Conservation (phyloP, 1,140 invertebrate genomes). For the Drosophila sulfurigaster region DNA sequence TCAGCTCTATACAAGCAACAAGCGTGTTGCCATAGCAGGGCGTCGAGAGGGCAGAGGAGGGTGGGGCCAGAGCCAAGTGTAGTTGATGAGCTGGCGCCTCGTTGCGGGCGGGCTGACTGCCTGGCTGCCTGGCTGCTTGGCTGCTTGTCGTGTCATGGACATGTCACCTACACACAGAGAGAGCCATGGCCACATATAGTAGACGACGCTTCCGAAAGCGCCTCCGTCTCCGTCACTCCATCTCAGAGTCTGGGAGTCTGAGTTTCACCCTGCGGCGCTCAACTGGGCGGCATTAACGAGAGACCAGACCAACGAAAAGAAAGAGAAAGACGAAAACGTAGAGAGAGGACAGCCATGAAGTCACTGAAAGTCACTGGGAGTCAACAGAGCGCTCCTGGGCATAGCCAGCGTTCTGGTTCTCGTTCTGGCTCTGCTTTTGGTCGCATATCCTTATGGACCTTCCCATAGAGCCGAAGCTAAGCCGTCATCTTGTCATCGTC, state of each 20-base stretch:
- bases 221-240: not conserved
- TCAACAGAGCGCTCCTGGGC: slow-evolving; percentile 23
- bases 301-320: slow-evolving; percentile 24
- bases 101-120: slow-evolving; percentile 39
- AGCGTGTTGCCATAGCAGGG: slow-evolving; percentile 61
- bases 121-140: slow-evolving; percentile 17
- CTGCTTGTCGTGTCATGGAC: slow-evolving; percentile 53
- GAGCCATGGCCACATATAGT: slow-evolving; percentile 44
- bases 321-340: not conserved
- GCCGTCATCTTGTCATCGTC: slow-evolving; percentile 66
- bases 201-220: slow-evolving; percentile 31
- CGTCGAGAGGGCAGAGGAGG: not conserved
- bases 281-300: slow-evolving; percentile 69
- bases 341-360: slow-evolving; percentile 11
- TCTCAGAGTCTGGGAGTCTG: slow-evolving; percentile 4
- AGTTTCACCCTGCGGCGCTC: slow-evolving; percentile 56
- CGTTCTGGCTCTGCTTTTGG: no score
- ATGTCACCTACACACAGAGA: slow-evolving; percentile 64
- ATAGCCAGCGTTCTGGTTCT: slow-evolving; percentile 2
- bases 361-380: slow-evolving; percentile 47
- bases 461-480: slow-evolving; percentile 55
- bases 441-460: slow-evolving; percentile 17
- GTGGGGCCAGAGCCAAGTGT: slow-evolving; percentile 17
- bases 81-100: slow-evolving; percentile 78
- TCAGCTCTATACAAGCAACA: slow-evolving; percentile 42